Evolutionary conservation across 2,797 vertebrate genomes (phyloP), one percentile per base, ranked within the genome.

Genomic region (Notoglanidium macrostoma): DNA sequence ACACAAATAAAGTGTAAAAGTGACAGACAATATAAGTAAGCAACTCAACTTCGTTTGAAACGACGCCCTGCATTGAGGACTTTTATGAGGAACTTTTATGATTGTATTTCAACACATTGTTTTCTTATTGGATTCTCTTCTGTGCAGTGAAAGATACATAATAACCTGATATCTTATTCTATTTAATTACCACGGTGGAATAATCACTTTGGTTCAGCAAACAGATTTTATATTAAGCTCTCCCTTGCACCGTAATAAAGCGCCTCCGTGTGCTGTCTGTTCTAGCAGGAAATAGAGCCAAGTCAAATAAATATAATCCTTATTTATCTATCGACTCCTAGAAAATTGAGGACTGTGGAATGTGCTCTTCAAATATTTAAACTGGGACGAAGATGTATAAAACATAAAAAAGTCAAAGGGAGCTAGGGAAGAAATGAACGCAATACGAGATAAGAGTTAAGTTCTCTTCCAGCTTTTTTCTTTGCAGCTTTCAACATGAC

Each of bases 151-250:
- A 80, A 92, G 89, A 90, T 90, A 92, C 91, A 94, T 92, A 94
- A 95, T 94, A 92, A 91, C 90, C 91, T 90, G 90, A 94, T 94
- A 94, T 94, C 90, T 93, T 91, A 93, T 93, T 95, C 92, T 91
- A 90, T 93, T 94, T 92, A 94, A 95, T 95, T 92, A 91, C 92
- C 92, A 94, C 88, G 90, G 87, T 92, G 93, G 92, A 94, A 94
- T 95, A 95, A 95, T 91, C 91, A 94, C 86, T 95, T 95, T 93
- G 92, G 92, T 88, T 92, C 92, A 88, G 93, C 92, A 95, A 95
- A 94, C 93, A 94, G 92, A 91, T 94, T 92, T 94, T 94, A 95
- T 95, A 95, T 94, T 92, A 94, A 93, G 93, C 92, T 92, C 87
- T 93, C 94, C 94, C 91, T 90, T 92, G 90, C 92, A 88, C 88